Conservation (phyloP, 2,888 invertebrate species). For the Pycnomerus fuliginosus region DNA sequence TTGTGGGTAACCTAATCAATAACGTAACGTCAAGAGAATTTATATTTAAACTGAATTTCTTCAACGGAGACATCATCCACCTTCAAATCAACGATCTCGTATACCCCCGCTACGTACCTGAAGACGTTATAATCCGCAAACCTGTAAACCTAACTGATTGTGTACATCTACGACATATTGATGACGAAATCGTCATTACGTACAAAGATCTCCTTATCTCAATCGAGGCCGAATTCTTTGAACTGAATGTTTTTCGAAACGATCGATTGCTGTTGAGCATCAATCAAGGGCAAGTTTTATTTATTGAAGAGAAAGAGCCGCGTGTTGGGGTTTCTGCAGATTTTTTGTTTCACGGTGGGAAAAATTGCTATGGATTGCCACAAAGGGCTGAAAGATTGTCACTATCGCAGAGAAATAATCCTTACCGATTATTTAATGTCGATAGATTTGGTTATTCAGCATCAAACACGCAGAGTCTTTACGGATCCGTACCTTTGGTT, state of each 20-base stretch:
- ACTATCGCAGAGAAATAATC: slow-evolving; percentile 1
- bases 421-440: slow-evolving; percentile 11
- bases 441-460: slow-evolving; percentile 8
- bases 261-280: too few relatives aligned
- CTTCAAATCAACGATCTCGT: slow-evolving; percentile 5
- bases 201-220: background rate
- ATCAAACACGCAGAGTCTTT: slow-evolving; percentile 20
- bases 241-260: too few relatives aligned
- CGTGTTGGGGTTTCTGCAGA: slow-evolving; percentile 5
- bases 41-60: slow-evolving; percentile 1
- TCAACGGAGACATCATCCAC: slow-evolving; percentile 3
- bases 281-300: too few relatives aligned
- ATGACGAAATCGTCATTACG: background rate
- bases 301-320: too few relatives aligned
- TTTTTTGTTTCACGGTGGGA: slow-evolving; percentile 7
- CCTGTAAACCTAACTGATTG: background rate
- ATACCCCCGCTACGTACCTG: background rate
- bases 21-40: slow-evolving; percentile 1
- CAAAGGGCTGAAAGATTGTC: slow-evolving; percentile 6
- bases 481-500: slow-evolving; percentile 76
- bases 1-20: background rate
- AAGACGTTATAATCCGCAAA: slow-evolving; percentile 4
- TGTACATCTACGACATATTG: background rate
- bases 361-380: slow-evolving; percentile 10
- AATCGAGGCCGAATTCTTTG: background rate